These are phyloP conservation scores for Palloptera scutellata DNA, from an alignment of 2,888 invertebrate species.

Conservation along the genomic window DNA sequence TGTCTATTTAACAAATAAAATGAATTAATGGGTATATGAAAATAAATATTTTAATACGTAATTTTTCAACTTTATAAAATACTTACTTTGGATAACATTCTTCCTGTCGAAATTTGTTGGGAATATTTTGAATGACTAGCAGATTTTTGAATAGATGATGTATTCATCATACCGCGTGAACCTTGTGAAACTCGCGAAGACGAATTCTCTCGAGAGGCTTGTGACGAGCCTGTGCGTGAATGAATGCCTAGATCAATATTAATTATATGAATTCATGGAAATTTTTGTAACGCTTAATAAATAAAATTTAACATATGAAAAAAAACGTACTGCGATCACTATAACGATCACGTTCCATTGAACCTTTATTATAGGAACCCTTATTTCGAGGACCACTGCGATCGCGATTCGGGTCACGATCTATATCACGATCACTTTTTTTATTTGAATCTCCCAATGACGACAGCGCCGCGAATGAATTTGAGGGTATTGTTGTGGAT, in stretches of 20 bases:
- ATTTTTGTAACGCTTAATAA: neutral
- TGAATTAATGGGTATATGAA: too few species aligned
- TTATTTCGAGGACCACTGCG: conserved; percentile 58
- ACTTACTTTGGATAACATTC: conserved; percentile 52
- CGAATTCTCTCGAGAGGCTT: conserved; percentile 65
- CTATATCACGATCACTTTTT: conserved; percentile 40
- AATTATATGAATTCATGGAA: neutral
- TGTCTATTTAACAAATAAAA: conserved; percentile 26
- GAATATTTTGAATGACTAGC: conserved; percentile 61
- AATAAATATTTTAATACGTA: neutral
- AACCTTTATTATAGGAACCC: conserved; percentile 59
- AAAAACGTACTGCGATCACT: conserved; percentile 44
- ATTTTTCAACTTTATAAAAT: neutral
- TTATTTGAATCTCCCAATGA: conserved; percentile 52
- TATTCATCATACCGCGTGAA: conserved; percentile 50
- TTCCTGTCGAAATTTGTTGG: conserved; percentile 46
- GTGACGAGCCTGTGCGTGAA: conserved; percentile 70
- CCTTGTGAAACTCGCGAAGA: conserved; percentile 54
- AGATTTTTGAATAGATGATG: conserved; percentile 59
- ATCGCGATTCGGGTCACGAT: conserved; percentile 49
- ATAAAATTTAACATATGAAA: conserved; percentile 29
- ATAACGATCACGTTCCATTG: conserved; percentile 61
- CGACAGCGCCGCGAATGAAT: conserved; percentile 59
- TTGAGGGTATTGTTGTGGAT: conserved; percentile 54
- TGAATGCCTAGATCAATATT: conserved; percentile 61